Evolutionary conservation across 2,888 invertebrate genomes (phyloP), one percentile per base, ranked within the genome.

Genomic region (Pantelozetes paolii): DNA sequence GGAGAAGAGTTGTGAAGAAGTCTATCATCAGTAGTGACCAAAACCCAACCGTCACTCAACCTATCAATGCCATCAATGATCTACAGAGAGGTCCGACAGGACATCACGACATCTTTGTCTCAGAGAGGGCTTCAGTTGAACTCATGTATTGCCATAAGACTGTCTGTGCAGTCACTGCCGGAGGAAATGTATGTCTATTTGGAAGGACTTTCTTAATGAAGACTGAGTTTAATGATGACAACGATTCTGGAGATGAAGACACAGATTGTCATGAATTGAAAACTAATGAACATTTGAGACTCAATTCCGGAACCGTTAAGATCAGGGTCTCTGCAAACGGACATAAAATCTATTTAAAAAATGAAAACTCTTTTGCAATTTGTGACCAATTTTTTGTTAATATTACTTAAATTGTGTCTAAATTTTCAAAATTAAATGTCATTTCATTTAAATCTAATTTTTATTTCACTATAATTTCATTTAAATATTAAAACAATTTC

Each of bases 11-110:
- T 9, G 36, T 64, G 6, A 30, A 18, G 8, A 64, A 32, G 20
- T 11, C 64, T 1, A 64, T 64, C 30, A 20, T 64, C 13, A n/a
- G 5, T 13, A 13, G 9, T 6, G 64, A 64, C 20, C 18, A 9
- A 2, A n/a, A 64, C 6, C 18, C 32, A 64, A n/a, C 11, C 3
- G n/a, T 64, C 30, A 8, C 13, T 1, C n/a, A 26, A 36, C 64
- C 64, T 5, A 1, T 30, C 1, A 30, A 30, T 32, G 13, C 32
- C 2, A 15, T 64, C 2, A 18, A 36, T 6, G n/a, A 30, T n/a
- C 32, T 64, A 1, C 36, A 64, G 3, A 64, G 64, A n/a, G 64
- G 64, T 32, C 64, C 64, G 20, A 64, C 64, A 15, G 64, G 64
- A 6, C 18, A n/a, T 9, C 64, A 64, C 18, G 36, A 64, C n/a